These are phyloP conservation scores for Neomicropteryx cornuta DNA, from an alignment of 1,140 invertebrate genomes.

Conservation along the genomic window DNA sequence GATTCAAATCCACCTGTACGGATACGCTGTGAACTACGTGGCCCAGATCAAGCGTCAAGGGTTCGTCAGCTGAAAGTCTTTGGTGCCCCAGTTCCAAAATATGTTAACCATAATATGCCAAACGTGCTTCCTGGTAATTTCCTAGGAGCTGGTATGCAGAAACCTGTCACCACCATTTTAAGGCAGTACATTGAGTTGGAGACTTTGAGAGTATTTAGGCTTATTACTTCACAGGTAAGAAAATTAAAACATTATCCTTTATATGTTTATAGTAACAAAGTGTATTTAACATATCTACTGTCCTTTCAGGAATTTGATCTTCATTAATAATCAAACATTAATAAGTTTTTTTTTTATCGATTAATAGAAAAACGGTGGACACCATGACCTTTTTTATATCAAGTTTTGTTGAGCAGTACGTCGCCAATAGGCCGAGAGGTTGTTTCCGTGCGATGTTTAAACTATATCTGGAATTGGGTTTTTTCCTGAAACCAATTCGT, in stretches of 20 bases:
- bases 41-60: conserved; percentile 80
- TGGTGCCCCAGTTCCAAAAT: conserved; percentile 41
- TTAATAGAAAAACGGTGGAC: no score
- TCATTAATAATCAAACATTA: no score
- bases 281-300: conserved; percentile 3
- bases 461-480: no score
- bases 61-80: conserved; percentile 64
- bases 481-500: no score
- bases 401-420: no score
- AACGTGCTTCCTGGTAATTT: conserved; percentile 29
- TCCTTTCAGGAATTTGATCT: conserved; percentile 5
- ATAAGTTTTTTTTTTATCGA: no score
- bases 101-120: conserved; percentile 27
- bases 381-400: no score
- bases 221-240: conserved; percentile 79
- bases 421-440: no score
- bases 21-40: conserved; percentile 77
- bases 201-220: conserved; percentile 85
- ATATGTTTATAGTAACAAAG: not conserved
- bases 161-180: conserved; percentile 47
- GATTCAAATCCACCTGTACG: conserved; percentile 17
- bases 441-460: no score
- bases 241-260: conserved; percentile 3
- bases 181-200: conserved; percentile 84
- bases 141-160: no score